Percentiles rank a stretch among this genome's conserved stretches.
Evolutionary conservation across 2,888 invertebrate species (phyloP).

Genomic region (Chymomyza amoena): DNA sequence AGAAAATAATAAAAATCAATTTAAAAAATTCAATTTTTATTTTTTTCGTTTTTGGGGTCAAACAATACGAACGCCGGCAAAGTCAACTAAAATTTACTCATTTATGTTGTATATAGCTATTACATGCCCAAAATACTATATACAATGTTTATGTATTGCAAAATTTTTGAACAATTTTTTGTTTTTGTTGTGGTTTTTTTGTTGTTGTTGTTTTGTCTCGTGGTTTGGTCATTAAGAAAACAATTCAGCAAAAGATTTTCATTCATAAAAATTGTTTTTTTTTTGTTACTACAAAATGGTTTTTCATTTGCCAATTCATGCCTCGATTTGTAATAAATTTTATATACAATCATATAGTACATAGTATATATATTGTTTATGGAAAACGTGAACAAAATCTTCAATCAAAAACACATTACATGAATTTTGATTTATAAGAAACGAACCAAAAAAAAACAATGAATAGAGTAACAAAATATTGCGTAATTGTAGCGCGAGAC

Average conservation of each 20-base stretch:
- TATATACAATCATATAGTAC: not conserved
- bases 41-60: slow-evolving; percentile 59
- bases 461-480: not conserved
- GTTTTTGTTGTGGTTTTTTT: not conserved
- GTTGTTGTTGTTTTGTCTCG: not conserved
- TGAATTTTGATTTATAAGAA: slow-evolving; percentile 52
- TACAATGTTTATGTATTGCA: slow-evolving; percentile 29
- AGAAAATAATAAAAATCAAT: slow-evolving; percentile 75
- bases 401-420: slow-evolving; percentile 68
- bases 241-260: slow-evolving; percentile 59
- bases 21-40: slow-evolving; percentile 40
- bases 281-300: slow-evolving; percentile 22
- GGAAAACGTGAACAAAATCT: slow-evolving; percentile 48
- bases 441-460: not conserved
- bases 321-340: slow-evolving; percentile 24
- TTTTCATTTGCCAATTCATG: slow-evolving; percentile 58
- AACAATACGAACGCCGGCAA: slow-evolving; percentile 34
- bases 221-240: not conserved
- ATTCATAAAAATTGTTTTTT: slow-evolving; percentile 55
- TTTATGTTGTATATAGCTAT: slow-evolving; percentile 40
- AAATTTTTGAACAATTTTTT: not conserved
- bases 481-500: slow-evolving; percentile 1
- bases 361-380: slow-evolving; percentile 15
- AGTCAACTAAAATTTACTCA: not conserved
- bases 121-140: slow-evolving; percentile 50